phyloP scores from a whole-genome alignment of 2,888 invertebrate species.

The Nomada flava region DNA sequence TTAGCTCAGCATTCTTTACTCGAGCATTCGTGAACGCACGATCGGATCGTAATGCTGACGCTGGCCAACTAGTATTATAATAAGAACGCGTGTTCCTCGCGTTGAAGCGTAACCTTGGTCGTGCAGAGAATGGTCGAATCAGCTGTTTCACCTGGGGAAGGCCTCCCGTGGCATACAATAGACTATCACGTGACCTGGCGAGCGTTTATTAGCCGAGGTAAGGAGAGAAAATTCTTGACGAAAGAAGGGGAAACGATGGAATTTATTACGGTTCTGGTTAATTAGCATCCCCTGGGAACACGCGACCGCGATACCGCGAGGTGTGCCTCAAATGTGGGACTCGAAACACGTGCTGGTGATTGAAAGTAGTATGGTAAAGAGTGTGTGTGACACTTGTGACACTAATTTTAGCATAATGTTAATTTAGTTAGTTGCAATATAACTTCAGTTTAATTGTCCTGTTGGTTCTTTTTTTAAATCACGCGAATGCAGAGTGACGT shows the following conservation, averaged over 20 bases:
- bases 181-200: conserved; percentile 69
- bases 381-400: background rate
- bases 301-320: conserved; percentile 27
- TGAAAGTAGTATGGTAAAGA: background rate
- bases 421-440: no score
- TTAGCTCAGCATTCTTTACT: conserved; percentile 26
- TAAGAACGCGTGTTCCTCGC: conserved; percentile 56
- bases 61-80: conserved; percentile 12
- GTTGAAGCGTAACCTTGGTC: conserved; percentile 66
- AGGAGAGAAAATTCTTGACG: conserved; percentile 28
- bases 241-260: conserved; percentile 28
- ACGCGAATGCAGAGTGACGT: no score
- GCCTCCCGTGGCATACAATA: conserved; percentile 69
- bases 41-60: conserved; percentile 41
- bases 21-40: conserved; percentile 29
- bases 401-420: background rate
- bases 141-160: conserved; percentile 70
- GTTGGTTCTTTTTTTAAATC: no score
- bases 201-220: conserved; percentile 67
- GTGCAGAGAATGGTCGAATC: conserved; percentile 69
- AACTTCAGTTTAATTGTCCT: no score
- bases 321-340: conserved; percentile 10
- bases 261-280: conserved; percentile 48
- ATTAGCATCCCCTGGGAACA: conserved; percentile 41
- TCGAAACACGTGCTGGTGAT: conserved; percentile 14